Percentiles rank a stretch among this genome's conserved stretches.
phyloP scores from a whole-genome alignment of 2,113 vertebrate species.

The Poeciliopsis turrubarensis region DNA sequence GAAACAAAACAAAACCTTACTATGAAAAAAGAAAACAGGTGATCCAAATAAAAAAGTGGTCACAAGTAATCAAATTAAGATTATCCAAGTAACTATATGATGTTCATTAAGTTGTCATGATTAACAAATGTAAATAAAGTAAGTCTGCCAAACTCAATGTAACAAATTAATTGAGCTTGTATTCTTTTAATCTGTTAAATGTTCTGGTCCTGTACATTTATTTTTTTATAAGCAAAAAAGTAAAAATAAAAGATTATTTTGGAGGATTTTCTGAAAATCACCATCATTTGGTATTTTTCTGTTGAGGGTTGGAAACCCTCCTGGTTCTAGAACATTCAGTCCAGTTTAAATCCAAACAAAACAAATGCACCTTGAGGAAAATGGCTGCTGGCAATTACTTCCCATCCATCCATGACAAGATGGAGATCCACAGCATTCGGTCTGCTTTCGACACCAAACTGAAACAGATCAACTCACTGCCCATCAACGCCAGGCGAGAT shows the following conservation, averaged over 20 bases:
- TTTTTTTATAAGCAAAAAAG: too few species aligned
- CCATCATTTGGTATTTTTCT: not conserved
- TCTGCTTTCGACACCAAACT: not conserved
- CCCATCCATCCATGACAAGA: conserved; percentile 12
- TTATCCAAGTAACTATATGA: too few species aligned
- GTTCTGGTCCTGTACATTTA: too few species aligned
- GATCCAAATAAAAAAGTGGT: too few species aligned
- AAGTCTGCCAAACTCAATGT: too few species aligned
- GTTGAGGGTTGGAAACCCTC: not conserved
- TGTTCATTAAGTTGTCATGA: too few species aligned
- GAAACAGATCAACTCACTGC: not conserved
- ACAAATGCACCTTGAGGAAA: conserved; percentile 8
- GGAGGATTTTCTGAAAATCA: not conserved
- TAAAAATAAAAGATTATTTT: not conserved
- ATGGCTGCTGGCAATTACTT: conserved; percentile 28
- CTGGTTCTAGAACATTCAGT: conserved; percentile 11
- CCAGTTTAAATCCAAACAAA: conserved; percentile 38
- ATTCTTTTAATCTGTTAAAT: too few species aligned
- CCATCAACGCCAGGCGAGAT: not conserved
- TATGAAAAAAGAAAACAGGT: too few species aligned
- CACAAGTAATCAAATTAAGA: too few species aligned
- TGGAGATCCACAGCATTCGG: conserved; percentile 1
- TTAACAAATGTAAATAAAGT: too few species aligned
- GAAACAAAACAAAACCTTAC: too few species aligned
- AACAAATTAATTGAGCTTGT: too few species aligned